Evolutionary conservation across 2,888 invertebrate genomes (phyloP), one percentile per base, ranked within the genome.

Genomic region (Coenonympha glycerion): DNA sequence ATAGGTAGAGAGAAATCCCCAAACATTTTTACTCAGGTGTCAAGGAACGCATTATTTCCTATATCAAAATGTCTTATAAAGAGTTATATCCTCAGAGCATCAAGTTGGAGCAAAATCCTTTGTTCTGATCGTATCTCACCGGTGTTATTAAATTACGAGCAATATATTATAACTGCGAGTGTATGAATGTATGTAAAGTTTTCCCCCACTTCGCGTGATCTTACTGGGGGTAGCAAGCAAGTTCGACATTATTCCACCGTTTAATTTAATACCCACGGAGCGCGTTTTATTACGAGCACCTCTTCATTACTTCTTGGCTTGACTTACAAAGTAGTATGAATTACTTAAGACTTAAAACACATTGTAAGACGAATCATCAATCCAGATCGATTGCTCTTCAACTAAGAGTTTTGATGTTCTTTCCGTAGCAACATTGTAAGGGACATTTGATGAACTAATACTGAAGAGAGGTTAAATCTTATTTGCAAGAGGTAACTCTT

Each of bases 71-170:
- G 15, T 31, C 6, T 31, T 2, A 1, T 31, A 13, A 26, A 6
- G 30, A 15, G 6, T 2, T 13, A 34, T 18, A 18, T 34, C n/a
- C 8, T 34, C 34, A 18, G n/a, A 34, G 19, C 21, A 36, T n/a
- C 11, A 16, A 36, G 21, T 9, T 33, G 16, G 16, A 16, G 31
- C 33, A 28, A 16, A 16, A 33, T 33, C 31, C 31, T 33, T 33
- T n/a, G 19, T 11, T 22, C 13, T 22, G 22, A 37, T 37, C 13
- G 21, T 37, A 22, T 11, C 22, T 37, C 37, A 37, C 22, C 54
- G 53, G 51, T 52, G n/a, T 55, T 54, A 57, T 54, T 57, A 54
- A 57, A 59, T 57, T 57, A 55, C 53, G 34, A 54, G 52, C 54
- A 48, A 52, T 53, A 36, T 53, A 57, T 48, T 53, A 57, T 48